Evolutionary conservation across 2,797 vertebrate genomes (phyloP).

Genomic region (Poeciliopsis paucimaculata): DNA sequence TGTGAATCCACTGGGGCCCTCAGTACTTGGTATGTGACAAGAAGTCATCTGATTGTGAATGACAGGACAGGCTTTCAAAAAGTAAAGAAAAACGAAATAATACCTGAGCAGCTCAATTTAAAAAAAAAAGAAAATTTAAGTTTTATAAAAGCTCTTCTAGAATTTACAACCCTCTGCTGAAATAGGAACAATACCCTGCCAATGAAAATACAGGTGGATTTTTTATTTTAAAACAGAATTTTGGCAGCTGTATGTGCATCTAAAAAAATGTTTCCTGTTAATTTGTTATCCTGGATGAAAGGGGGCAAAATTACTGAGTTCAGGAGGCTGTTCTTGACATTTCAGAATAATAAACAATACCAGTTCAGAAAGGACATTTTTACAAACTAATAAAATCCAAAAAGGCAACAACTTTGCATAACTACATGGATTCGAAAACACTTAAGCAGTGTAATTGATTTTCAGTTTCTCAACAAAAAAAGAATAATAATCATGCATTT

Average conservation of each 20-base stretch:
- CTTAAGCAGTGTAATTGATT: not conserved
- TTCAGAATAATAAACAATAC: not conserved
- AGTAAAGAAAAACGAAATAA: not conserved
- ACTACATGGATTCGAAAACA: not conserved
- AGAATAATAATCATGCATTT: not conserved
- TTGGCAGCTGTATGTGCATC: not conserved
- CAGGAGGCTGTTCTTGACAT: not conserved
- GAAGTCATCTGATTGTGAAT: constrained; percentile 84
- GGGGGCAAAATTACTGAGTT: not conserved
- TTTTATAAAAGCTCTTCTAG: not conserved
- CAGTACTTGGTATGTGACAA: constrained; percentile 80
- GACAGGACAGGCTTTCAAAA: constrained; percentile 46
- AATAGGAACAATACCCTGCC: not conserved
- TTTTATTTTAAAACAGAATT: not conserved
- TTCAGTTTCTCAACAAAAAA: not conserved
- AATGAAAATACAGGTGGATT: not conserved
- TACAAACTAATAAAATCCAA: not conserved
- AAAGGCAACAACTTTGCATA: not conserved
- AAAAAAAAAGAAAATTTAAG: not conserved
- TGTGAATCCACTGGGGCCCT: constrained; percentile 80
- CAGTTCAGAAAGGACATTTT: not conserved
- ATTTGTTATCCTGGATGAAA: not conserved
- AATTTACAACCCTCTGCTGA: not conserved
- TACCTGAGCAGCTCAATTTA: not conserved
- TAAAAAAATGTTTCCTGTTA: not conserved